Evolutionary conservation across 1,140 invertebrate genomes (phyloP).

Genomic region (Amyelois transitella): DNA sequence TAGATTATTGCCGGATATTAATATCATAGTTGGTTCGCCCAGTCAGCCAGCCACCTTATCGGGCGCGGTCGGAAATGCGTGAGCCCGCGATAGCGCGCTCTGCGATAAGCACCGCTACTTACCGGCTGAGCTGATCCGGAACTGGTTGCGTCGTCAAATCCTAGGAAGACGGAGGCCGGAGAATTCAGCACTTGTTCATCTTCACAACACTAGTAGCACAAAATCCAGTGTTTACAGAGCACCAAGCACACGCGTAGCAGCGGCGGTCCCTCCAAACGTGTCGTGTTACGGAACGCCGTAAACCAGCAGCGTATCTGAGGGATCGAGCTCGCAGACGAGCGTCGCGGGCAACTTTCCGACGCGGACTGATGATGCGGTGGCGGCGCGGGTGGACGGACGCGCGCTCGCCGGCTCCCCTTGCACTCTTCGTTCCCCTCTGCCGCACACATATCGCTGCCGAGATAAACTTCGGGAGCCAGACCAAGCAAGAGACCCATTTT

Average conservation of each 20-base stretch:
- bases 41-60: slow-evolving; percentile 44
- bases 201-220: slow-evolving; percentile 64
- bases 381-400: slow-evolving; percentile 66
- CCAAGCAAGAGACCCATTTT: slow-evolving; percentile 62
- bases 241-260: slow-evolving; percentile 64
- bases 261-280: slow-evolving; percentile 71
- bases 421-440: slow-evolving; percentile 21
- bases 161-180: slow-evolving; percentile 35
- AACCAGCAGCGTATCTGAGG: slow-evolving; percentile 73
- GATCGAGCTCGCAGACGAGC: slow-evolving; percentile 62
- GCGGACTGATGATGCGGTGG: slow-evolving; percentile 70
- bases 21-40: slow-evolving; percentile 26
- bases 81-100: slow-evolving; percentile 64
- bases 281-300: slow-evolving; percentile 73
- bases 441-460: slow-evolving; percentile 43
- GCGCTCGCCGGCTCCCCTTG: slow-evolving; percentile 29
- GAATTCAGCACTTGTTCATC: slow-evolving; percentile 62
- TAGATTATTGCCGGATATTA: slow-evolving; percentile 19
- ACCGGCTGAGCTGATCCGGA: slow-evolving; percentile 72
- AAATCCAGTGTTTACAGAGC: slow-evolving; percentile 63
- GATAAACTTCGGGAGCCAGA: slow-evolving; percentile 68
- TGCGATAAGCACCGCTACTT: slow-evolving; percentile 69
- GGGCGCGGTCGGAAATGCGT: slow-evolving; percentile 72
- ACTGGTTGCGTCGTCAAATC: slow-evolving; percentile 62
- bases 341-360: slow-evolving; percentile 62